Evolutionary conservation across 1,140 invertebrate genomes (phyloP), one percentile per base, ranked within the genome.

Genomic region (Sarcophaga bullata): DNA sequence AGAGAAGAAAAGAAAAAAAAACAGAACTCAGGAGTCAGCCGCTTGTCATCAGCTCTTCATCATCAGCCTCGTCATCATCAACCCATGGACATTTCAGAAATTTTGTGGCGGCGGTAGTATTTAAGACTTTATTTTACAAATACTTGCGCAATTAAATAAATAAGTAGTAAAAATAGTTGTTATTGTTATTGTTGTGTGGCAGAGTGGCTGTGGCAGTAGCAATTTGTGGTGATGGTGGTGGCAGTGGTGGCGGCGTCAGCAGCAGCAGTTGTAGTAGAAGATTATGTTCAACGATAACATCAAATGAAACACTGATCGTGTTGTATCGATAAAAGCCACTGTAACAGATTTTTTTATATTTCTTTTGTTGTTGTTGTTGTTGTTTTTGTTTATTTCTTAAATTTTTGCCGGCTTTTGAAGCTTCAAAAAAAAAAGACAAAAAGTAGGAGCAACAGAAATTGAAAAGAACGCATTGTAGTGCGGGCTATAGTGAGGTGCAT

Each of bases 1-100:
- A 37, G 25, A 37, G 4, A 37, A 37, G 25, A 37, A 37, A 37
- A 37, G 4, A 37, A 37, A 37, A 37, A 37, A 37, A 37, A 37
- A 37, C 25, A 37, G 4, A 37, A 37, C 25, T 37, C 25, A 68
- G 62, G 62, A 68, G 62, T 68, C 62, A 19, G 62, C 62, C 62
- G 62, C 62, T 68, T 68, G 62, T 68, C 62, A 68, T 68, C 62
- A 68, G 17, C 62, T 68, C 62, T 68, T 68, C 62, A 68, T 68
- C 17, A 68, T 68, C 62, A 68, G 10, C 58, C 6, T 17, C 58
- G 19, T 7, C 62, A 68, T n/a, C 62, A n/a, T 6, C 62, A 68
- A 6, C 25, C 25, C 17, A 68, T 68, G n/a, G 54, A 13, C 13
- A 37, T 37, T 37, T 37, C 25, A 37, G 25, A 37, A 37, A 37